phyloP scores from a whole-genome alignment of 1,140 invertebrate species.

The Diabrotica virgifera region DNA sequence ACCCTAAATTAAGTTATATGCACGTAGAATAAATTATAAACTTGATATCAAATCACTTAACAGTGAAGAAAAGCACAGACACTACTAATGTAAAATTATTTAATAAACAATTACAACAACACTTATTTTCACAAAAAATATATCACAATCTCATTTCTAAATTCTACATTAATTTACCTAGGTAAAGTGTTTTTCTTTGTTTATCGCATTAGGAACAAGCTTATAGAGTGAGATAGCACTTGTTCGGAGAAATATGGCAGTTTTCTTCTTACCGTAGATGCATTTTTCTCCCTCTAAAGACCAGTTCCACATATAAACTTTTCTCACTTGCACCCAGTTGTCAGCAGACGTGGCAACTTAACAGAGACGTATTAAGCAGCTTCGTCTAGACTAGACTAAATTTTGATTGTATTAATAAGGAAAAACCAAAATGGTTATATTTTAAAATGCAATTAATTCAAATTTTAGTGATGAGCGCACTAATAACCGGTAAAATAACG shows the following conservation, averaged over 20 bases:
- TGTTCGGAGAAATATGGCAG: neutral
- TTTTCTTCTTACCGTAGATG: neutral
- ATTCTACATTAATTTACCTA: neutral
- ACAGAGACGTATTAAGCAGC: neutral
- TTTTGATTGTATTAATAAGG: too few relatives aligned
- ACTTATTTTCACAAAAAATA: neutral
- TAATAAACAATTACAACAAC: neutral
- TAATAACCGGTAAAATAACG: too few relatives aligned
- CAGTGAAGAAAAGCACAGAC: neutral
- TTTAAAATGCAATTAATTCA: too few relatives aligned
- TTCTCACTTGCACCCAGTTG: neutral
- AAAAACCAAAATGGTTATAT: too few relatives aligned
- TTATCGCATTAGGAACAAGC: neutral
- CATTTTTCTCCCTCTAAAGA: neutral
- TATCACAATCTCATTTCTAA: conserved; percentile 1
- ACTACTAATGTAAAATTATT: neutral
- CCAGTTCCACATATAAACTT: neutral
- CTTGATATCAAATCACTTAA: neutral
- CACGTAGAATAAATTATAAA: too few relatives aligned
- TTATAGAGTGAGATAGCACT: neutral
- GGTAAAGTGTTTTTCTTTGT: neutral
- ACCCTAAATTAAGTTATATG: neutral
- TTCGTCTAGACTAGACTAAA: too few relatives aligned
- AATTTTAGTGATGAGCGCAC: too few relatives aligned
- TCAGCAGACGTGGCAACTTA: neutral